These are phyloP conservation scores for Tanytarsus gracilentus DNA, from an alignment of 2,888 invertebrate species.

Conservation along the genomic window DNA sequence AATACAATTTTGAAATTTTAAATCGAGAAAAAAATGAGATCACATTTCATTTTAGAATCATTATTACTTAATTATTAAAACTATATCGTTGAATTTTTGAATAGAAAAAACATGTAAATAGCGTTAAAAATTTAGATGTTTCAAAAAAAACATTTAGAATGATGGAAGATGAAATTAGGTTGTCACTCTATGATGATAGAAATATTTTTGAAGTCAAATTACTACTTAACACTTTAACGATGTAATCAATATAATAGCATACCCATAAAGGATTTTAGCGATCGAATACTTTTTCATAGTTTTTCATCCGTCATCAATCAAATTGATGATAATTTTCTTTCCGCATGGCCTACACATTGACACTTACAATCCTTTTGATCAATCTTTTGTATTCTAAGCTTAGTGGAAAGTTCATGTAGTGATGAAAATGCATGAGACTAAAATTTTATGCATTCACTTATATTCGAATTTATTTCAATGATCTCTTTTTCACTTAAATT, in stretches of 20 bases:
- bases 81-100: not conserved
- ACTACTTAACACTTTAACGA: conserved; percentile 9
- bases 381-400: too few species aligned
- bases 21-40: not conserved
- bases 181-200: not conserved
- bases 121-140: conserved; percentile 8
- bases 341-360: conserved; percentile 3
- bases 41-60: too few species aligned
- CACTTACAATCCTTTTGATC: not conserved
- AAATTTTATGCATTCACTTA: too few species aligned
- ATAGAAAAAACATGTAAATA: not conserved
- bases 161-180: conserved; percentile 3
- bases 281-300: not conserved
- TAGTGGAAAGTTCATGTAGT: too few species aligned
- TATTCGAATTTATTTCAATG: not conserved
- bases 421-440: too few species aligned
- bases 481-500: not conserved
- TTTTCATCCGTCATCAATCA: not conserved
- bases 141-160: too few species aligned
- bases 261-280: not conserved
- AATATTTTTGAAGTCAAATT: conserved; percentile 11
- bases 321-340: conserved; percentile 1
- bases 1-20: conserved; percentile 1
- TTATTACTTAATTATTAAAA: not conserved
- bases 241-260: not conserved